Percentiles rank a stretch among this genome's conserved stretches.
phyloP scores from a whole-genome alignment of 2,888 invertebrate species.

The Eueremaeus valkanovi region DNA sequence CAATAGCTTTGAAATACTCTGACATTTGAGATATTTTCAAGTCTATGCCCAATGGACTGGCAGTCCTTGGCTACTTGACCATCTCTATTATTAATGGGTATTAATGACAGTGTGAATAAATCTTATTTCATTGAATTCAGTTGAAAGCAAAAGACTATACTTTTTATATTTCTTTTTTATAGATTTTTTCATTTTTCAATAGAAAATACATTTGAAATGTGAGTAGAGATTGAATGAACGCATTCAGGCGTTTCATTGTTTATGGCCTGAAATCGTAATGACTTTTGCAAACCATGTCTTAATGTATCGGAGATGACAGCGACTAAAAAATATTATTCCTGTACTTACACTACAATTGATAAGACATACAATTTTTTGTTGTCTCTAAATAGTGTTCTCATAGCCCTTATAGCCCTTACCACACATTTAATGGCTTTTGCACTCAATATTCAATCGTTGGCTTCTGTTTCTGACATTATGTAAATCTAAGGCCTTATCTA shows the following conservation, averaged over 20 bases:
- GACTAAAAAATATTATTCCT: not conserved
- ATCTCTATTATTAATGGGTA: no score
- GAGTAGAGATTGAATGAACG: not conserved
- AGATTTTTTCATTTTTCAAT: not conserved
- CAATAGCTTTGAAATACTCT: no score
- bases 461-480: slow-evolving; percentile 4
- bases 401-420: not conserved
- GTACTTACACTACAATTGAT: not conserved
- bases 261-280: not conserved
- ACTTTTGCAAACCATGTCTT: slow-evolving; percentile 14
- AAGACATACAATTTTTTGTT: not conserved
- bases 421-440: no score
- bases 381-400: not conserved
- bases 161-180: not conserved
- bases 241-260: slow-evolving; percentile 16
- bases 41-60: no score
- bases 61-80: no score
- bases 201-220: not conserved
- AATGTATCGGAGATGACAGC: slow-evolving; percentile 17
- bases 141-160: not conserved
- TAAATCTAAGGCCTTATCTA: not conserved
- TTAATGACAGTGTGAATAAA: no score
- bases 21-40: not conserved
- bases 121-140: no score
- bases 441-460: not conserved